These are phyloP conservation scores for Labrus mixtus DNA, from an alignment of 2,113 vertebrate genomes.

Conservation along the genomic window DNA sequence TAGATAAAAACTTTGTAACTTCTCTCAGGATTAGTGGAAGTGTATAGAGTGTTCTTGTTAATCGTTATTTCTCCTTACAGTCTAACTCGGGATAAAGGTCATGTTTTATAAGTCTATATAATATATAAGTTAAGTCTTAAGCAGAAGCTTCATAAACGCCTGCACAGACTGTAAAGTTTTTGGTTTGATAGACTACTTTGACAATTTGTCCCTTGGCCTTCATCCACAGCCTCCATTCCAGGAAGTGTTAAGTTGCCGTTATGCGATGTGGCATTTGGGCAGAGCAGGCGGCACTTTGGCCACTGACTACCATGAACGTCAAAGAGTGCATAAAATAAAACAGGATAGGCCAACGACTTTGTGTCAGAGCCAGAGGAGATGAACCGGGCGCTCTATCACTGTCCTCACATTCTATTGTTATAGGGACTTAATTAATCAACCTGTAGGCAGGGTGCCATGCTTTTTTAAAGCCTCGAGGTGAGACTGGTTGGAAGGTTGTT, in stretches of 20 bases:
- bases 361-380: constrained; percentile 30
- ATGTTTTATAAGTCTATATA: neutral
- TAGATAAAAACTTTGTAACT: no score
- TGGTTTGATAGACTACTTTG: neutral
- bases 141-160: neutral
- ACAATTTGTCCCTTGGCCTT: neutral
- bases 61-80: neutral
- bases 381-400: constrained; percentile 54
- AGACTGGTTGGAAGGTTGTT: neutral
- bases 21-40: neutral
- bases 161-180: neutral
- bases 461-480: constrained; percentile 14
- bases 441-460: constrained; percentile 19
- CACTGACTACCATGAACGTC: constrained; percentile 42
- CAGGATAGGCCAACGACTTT: constrained; percentile 22
- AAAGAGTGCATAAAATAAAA: constrained; percentile 19
- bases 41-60: neutral
- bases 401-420: constrained; percentile 41
- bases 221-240: constrained; percentile 7
- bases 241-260: constrained; percentile 27
- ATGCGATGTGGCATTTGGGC: constrained; percentile 36
- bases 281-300: constrained; percentile 2
- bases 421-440: constrained; percentile 57
- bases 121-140: no score
- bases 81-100: neutral